These are phyloP conservation scores for Megalops cyprinoides DNA, from an alignment of 2,797 vertebrate species.

Conservation along the genomic window DNA sequence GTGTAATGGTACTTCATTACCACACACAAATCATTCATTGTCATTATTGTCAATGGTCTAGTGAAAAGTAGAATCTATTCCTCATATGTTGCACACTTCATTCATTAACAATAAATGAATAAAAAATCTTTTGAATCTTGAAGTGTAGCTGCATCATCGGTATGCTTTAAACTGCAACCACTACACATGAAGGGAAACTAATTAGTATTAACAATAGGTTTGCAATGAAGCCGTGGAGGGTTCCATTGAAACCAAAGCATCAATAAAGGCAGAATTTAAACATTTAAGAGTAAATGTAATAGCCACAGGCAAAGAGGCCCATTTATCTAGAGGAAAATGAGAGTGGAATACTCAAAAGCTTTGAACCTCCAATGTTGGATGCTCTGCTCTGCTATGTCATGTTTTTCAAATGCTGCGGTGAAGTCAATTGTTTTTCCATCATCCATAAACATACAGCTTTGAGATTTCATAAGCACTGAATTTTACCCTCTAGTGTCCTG, in stretches of 20 bases:
- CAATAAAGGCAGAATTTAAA: constrained; percentile 12
- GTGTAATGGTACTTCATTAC: too few species aligned
- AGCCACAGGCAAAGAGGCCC: background rate
- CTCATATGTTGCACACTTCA: constrained; percentile 9
- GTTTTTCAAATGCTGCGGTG: constrained; percentile 23
- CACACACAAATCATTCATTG: background rate
- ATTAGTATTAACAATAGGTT: constrained; percentile 14
- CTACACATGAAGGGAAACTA: background rate
- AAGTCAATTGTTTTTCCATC: constrained; percentile 21
- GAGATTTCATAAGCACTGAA: constrained; percentile 19
- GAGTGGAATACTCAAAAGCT: background rate
- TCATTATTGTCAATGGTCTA: background rate
- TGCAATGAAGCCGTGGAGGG: background rate
- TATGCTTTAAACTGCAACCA: constrained; percentile 7
- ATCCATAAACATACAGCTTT: constrained; percentile 14
- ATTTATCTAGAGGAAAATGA: constrained; percentile 20
- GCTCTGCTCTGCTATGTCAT: constrained; percentile 10
- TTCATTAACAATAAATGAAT: background rate
- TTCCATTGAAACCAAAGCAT: background rate
- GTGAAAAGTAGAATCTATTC: background rate
- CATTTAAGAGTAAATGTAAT: constrained; percentile 21
- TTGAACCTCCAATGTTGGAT: constrained; percentile 3
- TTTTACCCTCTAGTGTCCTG: constrained; percentile 7
- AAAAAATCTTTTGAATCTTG: constrained; percentile 8
- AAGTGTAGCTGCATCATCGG: background rate